These are phyloP conservation scores for Danio jaintianensis DNA, from an alignment of 2,797 vertebrate species.

Conservation along the genomic window DNA sequence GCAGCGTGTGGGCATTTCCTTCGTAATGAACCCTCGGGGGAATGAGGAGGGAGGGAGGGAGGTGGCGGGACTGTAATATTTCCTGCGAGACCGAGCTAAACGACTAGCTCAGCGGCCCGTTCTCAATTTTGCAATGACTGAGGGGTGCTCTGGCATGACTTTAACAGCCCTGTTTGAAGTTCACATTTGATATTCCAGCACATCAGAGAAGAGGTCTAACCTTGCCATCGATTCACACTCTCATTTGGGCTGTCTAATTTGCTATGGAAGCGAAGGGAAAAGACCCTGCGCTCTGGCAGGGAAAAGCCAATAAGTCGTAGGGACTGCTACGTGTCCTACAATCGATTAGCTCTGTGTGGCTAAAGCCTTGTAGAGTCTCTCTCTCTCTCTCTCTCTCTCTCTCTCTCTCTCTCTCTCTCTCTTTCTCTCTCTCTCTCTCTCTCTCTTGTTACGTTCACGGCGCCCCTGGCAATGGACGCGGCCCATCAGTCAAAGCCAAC, in stretches of 20 bases:
- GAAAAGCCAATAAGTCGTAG: conserved; percentile 42
- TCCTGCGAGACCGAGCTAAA: conserved; percentile 51
- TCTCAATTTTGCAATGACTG: conserved; percentile 38
- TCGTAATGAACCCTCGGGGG: conserved; percentile 57
- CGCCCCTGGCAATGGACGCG: conserved; percentile 30
- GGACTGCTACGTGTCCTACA: conserved; percentile 28
- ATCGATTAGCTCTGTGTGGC: conserved; percentile 30
- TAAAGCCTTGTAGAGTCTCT: conserved; percentile 11
- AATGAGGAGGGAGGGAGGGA: conserved; percentile 30
- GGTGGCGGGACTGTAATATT: conserved; percentile 52
- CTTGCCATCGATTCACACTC: conserved; percentile 26
- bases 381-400: neutral
- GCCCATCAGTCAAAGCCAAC: conserved; percentile 38
- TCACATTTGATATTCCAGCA: conserved; percentile 38
- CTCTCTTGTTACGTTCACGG: neutral
- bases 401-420: conserved; percentile 10
- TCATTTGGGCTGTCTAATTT: conserved; percentile 43
- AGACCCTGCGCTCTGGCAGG: conserved; percentile 11
- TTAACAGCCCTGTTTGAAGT: conserved; percentile 33
- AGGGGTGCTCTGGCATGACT: conserved; percentile 7
- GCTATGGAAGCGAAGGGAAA: conserved; percentile 48
- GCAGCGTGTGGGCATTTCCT: conserved; percentile 51
- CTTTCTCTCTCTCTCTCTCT: neutral
- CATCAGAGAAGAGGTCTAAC: conserved; percentile 35
- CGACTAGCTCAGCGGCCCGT: conserved; percentile 46